Conservation (phyloP, 2,888 invertebrate genomes). For the Shargacucullia verbasci region DNA sequence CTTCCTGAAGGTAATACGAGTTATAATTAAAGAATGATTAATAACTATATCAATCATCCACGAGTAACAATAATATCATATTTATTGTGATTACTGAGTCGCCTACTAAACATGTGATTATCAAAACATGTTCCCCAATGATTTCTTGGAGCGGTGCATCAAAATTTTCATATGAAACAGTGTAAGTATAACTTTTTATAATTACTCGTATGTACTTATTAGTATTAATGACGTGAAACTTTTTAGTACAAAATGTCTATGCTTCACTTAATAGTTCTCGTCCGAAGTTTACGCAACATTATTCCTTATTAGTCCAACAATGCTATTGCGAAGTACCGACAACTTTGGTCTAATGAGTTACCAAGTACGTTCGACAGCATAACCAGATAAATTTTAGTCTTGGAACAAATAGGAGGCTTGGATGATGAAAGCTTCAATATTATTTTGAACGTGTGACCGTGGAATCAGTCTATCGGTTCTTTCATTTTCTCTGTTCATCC, state of each 20-base stretch:
- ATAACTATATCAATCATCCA: too few species aligned
- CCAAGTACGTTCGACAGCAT: conserved; percentile 29
- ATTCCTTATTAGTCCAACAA: conserved; percentile 48
- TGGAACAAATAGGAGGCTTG: conserved; percentile 22
- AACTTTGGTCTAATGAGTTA: conserved; percentile 47
- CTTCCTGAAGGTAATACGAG: too few species aligned
- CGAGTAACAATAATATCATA: too few species aligned
- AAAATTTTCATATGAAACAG: too few species aligned
- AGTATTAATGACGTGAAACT: conserved; percentile 1
- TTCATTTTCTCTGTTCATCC: conserved; percentile 16
- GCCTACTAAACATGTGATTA: too few species aligned
- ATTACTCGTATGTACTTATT: background rate
- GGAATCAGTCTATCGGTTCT: conserved; percentile 29
- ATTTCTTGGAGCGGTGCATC: too few species aligned
- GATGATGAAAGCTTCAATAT: conserved; percentile 37
- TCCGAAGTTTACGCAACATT: conserved; percentile 14
- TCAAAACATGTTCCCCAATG: too few species aligned
- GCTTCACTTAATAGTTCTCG: conserved; percentile 13
- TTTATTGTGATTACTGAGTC: too few species aligned
- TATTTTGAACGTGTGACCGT: conserved; percentile 41
- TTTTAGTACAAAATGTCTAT: conserved; percentile 10
- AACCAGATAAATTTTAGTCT: conserved; percentile 31
- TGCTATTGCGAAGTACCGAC: conserved; percentile 43
- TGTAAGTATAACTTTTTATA: too few species aligned
- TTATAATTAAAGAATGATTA: too few species aligned